A percentile compares a stretch with the other conserved stretches of the same genome.
These are phyloP conservation scores for Phylloscopus trochiloides DNA, from an alignment of 2,113 vertebrate species.

Conservation along the genomic window DNA sequence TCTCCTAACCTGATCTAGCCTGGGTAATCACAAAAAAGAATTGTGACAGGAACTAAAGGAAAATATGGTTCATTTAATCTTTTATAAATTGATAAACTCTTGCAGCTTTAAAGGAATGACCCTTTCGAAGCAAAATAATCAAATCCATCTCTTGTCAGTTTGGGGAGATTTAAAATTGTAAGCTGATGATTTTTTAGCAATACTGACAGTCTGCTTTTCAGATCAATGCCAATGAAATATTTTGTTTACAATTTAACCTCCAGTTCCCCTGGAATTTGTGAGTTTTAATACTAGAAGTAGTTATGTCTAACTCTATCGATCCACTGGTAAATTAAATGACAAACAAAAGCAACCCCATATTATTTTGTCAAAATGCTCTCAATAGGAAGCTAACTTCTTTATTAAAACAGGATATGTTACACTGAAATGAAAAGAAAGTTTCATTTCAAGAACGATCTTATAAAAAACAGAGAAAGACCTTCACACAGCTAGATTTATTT, in stretches of 20 bases:
- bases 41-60: background rate
- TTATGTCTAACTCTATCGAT: constrained; percentile 52
- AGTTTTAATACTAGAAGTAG: constrained; percentile 40
- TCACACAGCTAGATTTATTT: background rate
- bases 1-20: constrained; percentile 26
- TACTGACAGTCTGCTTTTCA: constrained; percentile 42
- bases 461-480: background rate
- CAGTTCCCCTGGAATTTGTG: constrained; percentile 44
- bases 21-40: background rate
- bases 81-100: constrained; percentile 48
- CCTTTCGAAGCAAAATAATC: constrained; percentile 57
- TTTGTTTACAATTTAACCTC: constrained; percentile 64
- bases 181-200: constrained; percentile 49
- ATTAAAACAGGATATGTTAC: background rate
- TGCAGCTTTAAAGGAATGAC: constrained; percentile 14
- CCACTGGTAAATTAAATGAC: constrained; percentile 50
- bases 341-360: constrained; percentile 30
- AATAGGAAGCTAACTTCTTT: background rate
- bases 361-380: constrained; percentile 37
- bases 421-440: constrained; percentile 40
- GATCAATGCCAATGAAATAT: constrained; percentile 68
- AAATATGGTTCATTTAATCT: constrained; percentile 20
- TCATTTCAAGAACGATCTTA: background rate
- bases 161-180: constrained; percentile 42
- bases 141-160: constrained; percentile 50